Evolutionary conservation across 2,113 vertebrate genomes (phyloP), one percentile per base, ranked within the genome.

Genomic region (Elanus axillaris): DNA sequence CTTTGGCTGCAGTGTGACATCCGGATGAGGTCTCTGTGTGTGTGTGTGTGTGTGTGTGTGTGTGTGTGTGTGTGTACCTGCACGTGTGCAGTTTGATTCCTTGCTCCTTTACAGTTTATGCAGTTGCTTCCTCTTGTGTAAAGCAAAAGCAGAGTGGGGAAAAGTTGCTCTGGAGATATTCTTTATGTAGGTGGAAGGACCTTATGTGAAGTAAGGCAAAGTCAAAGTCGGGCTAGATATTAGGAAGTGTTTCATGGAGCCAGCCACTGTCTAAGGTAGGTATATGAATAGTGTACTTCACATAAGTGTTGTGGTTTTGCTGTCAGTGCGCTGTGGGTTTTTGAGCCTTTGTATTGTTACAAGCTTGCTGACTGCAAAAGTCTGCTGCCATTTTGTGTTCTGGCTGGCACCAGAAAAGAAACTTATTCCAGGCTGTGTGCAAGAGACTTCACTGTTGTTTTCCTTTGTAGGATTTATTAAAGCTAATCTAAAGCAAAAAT

Each of bases 21-120:
- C 58, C 1, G 2, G 27, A 47, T 32, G 17, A 13, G n/a, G 8
- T 29, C 38, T 52, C 12, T 9, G 40, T 56, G 20, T 0, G 0
- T 52, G 38, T 17, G 20, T 15, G 17, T 20, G 19, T 13, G 8
- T 9, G 36, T 12, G 8, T n/a, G 22, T 6, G 48, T 26, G 21
- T n/a, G 19, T 13, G 8, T 9, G 36, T 12, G 8, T n/a, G 22
- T 6, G 48, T 26, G 21, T n/a, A 18, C 16, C 8, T n/a, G 12
- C 13, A 59, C 31, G 23, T 8, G 20, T 59, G 27, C 48, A 48
- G 3, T 29, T 22, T n/a, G 14, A 62, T 29, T 84, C 32, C 32
- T 76, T 2, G 1, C 5, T 73, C 16, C 38, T 68, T 92, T 83
- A 29, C 50, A 73, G 36, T 16, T 93, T 42, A 19, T 12, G 4